Evolutionary conservation across 2,113 vertebrate species (phyloP).

Genomic region (Azemiops feae): DNA sequence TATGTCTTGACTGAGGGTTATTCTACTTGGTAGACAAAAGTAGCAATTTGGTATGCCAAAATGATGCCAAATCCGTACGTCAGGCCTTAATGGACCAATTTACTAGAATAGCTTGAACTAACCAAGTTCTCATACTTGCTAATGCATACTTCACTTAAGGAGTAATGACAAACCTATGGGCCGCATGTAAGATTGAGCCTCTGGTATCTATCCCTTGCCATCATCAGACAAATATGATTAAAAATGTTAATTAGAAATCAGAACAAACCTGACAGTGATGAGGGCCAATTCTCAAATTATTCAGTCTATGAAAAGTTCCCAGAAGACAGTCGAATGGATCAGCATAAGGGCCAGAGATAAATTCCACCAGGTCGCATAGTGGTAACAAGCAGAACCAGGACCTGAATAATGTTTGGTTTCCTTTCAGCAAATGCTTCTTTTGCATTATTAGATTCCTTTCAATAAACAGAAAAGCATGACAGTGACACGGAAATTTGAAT

Average conservation of each 20-base stretch:
- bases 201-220: not conserved
- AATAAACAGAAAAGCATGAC: not conserved
- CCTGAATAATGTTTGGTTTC: conserved; percentile 67
- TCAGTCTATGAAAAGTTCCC: conserved; percentile 57
- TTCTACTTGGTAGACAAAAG: not conserved
- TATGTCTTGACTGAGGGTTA: not conserved
- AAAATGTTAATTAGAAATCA: not conserved
- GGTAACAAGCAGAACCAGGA: conserved; percentile 80
- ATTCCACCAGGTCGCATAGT: conserved; percentile 61
- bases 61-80: not conserved
- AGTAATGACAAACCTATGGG: not conserved
- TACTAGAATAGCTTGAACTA: not conserved
- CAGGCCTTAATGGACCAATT: not conserved
- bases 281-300: rapidly evolving
- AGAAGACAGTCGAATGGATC: conserved; percentile 70
- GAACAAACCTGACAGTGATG: conserved; percentile 49
- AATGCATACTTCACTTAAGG: not conserved
- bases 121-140: not conserved
- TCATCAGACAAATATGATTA: not conserved
- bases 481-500: not conserved
- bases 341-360: conserved; percentile 39
- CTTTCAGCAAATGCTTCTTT: conserved; percentile 23
- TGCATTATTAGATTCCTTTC: conserved; percentile 61
- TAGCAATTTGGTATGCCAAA: not conserved
- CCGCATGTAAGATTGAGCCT: not conserved